Evolutionary conservation across 2,888 invertebrate species (phyloP), one percentile per base, ranked within the genome.

Genomic region (Clusia tigrina): DNA sequence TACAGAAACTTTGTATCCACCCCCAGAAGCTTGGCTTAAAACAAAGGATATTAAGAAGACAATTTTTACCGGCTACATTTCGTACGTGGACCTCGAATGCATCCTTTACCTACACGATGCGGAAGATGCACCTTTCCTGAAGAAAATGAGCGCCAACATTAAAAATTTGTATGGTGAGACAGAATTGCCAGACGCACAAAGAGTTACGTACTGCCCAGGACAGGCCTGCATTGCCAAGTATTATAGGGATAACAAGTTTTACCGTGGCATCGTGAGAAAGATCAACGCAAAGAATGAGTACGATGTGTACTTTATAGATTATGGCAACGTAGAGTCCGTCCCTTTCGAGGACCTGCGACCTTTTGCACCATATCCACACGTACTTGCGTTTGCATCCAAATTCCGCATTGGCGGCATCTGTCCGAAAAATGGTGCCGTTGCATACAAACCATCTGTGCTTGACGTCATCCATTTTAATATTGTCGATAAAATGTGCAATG

Each of bases 281-380:
- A 52, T 5, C 12, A 61, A 22, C 26, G n/a, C 56, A 0, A 6
- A 62, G 69, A 81, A 1, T 71, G 76, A 58, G 83, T 89, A 66
- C 67, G 85, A 60, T 1, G 88, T 94, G 0, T 85, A 87, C 58
- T 94, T 92, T 82, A 86, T 95, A 1, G 95, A 95, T 83, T 95
- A 91, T 76, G 95, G 95, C 0, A 94, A 93, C 76, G 85, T 88
- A 46, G 94, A 95, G 79, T 78, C 81, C 0, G 88, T 91, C 62
- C 70, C 84, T 0, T 83, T 86, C 15, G 78, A 83, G 1, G 86
- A 89, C 58, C 73, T 94, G 57, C 85, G 89, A 20, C 89, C 88
- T 67, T 86, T 86, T 69, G 85, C 90, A 1, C 86, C 89, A 3
- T 86, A 90, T 53, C 84, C 87, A 0, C 85, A 91, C 56, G 85